phyloP scores from a whole-genome alignment of 2,797 vertebrate species.

The Ataeniobius toweri region DNA sequence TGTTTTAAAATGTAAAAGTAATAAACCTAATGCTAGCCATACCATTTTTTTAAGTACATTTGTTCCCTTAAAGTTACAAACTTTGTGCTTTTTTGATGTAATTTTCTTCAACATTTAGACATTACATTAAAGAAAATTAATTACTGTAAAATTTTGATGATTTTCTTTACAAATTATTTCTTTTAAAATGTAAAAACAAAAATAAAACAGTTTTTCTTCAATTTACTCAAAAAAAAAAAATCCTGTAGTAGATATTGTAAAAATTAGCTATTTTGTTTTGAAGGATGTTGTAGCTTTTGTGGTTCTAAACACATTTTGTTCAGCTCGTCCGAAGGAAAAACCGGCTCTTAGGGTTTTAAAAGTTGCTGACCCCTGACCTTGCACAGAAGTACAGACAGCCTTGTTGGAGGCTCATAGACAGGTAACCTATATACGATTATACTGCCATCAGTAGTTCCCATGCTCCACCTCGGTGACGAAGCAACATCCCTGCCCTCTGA shows the following conservation, averaged over 20 bases:
- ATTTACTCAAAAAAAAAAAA: not conserved
- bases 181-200: not conserved
- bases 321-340: too few relatives aligned
- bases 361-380: too few relatives aligned
- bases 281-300: too few relatives aligned
- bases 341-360: too few relatives aligned
- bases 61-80: not conserved
- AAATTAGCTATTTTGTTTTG: not conserved
- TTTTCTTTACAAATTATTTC: too few relatives aligned
- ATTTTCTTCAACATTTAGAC: not conserved
- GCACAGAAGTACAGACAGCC: not conserved
- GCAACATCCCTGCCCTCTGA: not conserved
- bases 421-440: too few relatives aligned
- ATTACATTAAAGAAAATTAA: not conserved
- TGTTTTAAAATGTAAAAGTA: not conserved
- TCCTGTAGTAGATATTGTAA: not conserved
- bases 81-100: not conserved
- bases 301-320: too few relatives aligned
- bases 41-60: too few relatives aligned
- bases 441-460: not conserved
- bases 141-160: not conserved
- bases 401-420: not conserved
- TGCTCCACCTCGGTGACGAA: too few relatives aligned
- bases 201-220: not conserved
- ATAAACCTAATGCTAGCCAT: not conserved